Evolutionary conservation across 2,797 vertebrate species (phyloP).

Genomic region (Tachyglossus aculeatus): DNA sequence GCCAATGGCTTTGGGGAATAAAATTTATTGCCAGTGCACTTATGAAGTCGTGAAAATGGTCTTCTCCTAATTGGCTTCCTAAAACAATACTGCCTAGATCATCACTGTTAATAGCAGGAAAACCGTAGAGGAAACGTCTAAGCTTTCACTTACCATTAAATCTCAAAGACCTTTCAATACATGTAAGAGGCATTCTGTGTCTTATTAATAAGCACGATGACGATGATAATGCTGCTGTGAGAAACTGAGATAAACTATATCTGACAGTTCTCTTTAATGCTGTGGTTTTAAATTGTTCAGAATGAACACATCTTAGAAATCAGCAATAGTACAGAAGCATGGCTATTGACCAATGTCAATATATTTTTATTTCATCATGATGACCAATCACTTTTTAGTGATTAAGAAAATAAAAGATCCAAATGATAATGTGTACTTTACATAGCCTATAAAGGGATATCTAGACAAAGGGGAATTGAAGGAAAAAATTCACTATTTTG

Average conservation of each 20-base stretch:
- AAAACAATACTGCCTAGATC: not conserved
- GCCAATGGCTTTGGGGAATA: rapidly evolving
- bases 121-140: rapidly evolving
- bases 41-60: not conserved
- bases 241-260: conserved; percentile 20
- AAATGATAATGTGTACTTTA: rapidly evolving
- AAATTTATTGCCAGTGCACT: too few species aligned
- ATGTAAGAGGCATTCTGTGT: not conserved
- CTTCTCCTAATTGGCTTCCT: not conserved
- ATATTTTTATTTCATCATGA: conserved; percentile 9
- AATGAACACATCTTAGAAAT: not conserved
- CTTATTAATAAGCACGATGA: not conserved
- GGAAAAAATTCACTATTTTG: not conserved
- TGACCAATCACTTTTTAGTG: conserved; percentile 4
- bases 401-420: rapidly evolving
- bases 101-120: not conserved
- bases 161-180: not conserved
- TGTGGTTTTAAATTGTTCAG: not conserved
- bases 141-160: not conserved
- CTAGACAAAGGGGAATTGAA: not conserved
- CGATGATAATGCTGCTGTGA: not conserved
- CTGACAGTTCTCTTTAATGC: not conserved
- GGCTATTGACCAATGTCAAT: not conserved
- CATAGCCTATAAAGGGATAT: rapidly evolving
- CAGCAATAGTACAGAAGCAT: not conserved